Base-by-base conservation (phyloP, 2,113 vertebrate species). In the Pristiophorus japonicus region DNA sequence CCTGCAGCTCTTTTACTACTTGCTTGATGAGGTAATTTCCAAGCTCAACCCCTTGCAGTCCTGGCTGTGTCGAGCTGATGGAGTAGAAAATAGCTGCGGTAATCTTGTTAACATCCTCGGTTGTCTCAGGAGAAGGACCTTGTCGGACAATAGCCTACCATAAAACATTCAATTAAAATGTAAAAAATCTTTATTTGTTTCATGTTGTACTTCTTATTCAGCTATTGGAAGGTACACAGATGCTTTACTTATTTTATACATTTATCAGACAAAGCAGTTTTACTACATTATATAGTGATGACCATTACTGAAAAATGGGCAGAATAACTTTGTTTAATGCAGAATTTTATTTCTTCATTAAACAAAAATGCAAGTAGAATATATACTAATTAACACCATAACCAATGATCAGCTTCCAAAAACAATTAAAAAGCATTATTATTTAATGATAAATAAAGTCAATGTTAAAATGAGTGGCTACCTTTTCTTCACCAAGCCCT, bases 21-120 rank as follows among this genome's bases (percentile, higher is more conserved):
- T 97, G 98, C 96, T 99, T 99, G 96, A 99, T 98, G 96, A 99
- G 98, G 96, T 99, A 98, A 95, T 98, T 98, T 2, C 99, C 99
- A 0, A 99, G 98, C 95, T 99, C 99, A 95, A 99, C 98, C 0
- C 99, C 99, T 73, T 99, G 99, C 90, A 99, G 98, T 4, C 99
- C 99, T 12, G 98, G 98, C 96, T 99, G 98, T 16, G 98, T 98
- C 96, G 99, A 98, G 91, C 98, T 99, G 97, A 99, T 98, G 16
- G 99, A 99, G 96, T 99, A 99, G 96, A 99, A 99, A 96, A 99
- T 87, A 22, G 99, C 99, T 0, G 98, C 97, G 0, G 97, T 97
- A 55, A 99, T 98, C 96, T 97, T 98, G 94, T 97, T 98, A 88
- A 96, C 90, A 20, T 99, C 98, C 96, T 99, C 98, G 38, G 97